Conservation (phyloP, 2,888 invertebrate species). For the Mesochorus sp. region DNA sequence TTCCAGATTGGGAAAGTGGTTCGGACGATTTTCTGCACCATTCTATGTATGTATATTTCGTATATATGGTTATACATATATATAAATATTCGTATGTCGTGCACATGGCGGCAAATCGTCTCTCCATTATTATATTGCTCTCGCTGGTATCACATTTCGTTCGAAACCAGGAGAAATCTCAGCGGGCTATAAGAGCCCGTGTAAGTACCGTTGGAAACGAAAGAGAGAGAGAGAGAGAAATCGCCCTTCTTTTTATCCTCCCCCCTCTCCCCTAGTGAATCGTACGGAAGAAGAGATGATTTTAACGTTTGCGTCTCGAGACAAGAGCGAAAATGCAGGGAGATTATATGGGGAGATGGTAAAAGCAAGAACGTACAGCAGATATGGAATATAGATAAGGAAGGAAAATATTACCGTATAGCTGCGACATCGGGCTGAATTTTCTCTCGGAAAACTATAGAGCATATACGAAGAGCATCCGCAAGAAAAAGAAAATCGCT, state of each 20-base stretch:
- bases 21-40: slow-evolving; percentile 11
- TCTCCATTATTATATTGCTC: slow-evolving; percentile 14
- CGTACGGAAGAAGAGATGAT: not conserved
- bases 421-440: too few species aligned
- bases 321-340: slow-evolving; percentile 41
- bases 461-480: too few species aligned
- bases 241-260: too few species aligned
- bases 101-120: slow-evolving; percentile 14
- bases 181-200: not conserved
- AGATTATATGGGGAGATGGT: slow-evolving; percentile 27
- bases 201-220: not conserved
- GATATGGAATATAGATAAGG: slow-evolving; percentile 47
- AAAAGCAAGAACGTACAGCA: slow-evolving; percentile 17
- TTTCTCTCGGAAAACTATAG: too few species aligned
- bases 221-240: too few species aligned
- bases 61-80: not conserved
- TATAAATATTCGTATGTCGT: not conserved
- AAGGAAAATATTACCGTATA: slow-evolving; percentile 9
- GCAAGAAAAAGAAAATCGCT: too few species aligned
- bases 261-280: too few species aligned
- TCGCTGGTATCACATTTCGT: slow-evolving; percentile 8
- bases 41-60: not conserved
- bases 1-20: slow-evolving; percentile 53
- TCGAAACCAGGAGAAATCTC: slow-evolving; percentile 17
- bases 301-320: slow-evolving; percentile 21